Conservation (phyloP, 1,140 invertebrate genomes). For the Drosophila sechellia region DNA sequence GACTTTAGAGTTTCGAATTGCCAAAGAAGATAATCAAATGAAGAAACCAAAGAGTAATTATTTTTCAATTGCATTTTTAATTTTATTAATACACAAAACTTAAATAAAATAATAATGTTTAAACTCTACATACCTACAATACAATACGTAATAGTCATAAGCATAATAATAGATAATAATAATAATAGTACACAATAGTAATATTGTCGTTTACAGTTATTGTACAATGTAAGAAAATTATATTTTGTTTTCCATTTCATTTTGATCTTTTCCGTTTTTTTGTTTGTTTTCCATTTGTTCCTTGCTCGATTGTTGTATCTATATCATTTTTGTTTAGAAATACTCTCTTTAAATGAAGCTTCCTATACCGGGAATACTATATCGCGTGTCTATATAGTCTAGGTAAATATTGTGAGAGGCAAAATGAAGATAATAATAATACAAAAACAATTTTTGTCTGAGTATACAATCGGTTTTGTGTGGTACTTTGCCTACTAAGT, state of each 20-base stretch:
- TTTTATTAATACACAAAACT: slow-evolving; percentile 82
- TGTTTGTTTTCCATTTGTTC: slow-evolving; percentile 4
- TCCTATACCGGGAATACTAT: slow-evolving; percentile 58
- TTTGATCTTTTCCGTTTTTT: slow-evolving; percentile 20
- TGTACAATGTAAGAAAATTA: slow-evolving; percentile 69
- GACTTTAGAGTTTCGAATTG: slow-evolving; percentile 56
- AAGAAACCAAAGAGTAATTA: slow-evolving; percentile 39
- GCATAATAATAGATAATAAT: slow-evolving; percentile 74
- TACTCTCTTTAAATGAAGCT: slow-evolving; percentile 28
- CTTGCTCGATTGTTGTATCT: neutral
- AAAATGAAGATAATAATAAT: slow-evolving; percentile 68
- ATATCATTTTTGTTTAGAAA: slow-evolving; percentile 13
- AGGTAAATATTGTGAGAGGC: slow-evolving; percentile 56
- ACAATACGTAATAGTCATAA: slow-evolving; percentile 82
- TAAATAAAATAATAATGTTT: slow-evolving; percentile 76
- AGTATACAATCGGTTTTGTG: slow-evolving; percentile 68
- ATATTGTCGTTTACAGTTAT: slow-evolving; percentile 80
- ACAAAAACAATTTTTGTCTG: slow-evolving; percentile 73
- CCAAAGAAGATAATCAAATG: slow-evolving; percentile 5
- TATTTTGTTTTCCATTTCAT: slow-evolving; percentile 38
- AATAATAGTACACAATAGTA: slow-evolving; percentile 80
- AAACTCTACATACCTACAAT: slow-evolving; percentile 84
- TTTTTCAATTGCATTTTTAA: slow-evolving; percentile 78
- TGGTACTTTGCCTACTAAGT: slow-evolving; percentile 35
- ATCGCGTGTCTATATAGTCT: slow-evolving; percentile 65